Conservation (phyloP, 2,113 vertebrate genomes). For the Pundamilia nyererei region DNA sequence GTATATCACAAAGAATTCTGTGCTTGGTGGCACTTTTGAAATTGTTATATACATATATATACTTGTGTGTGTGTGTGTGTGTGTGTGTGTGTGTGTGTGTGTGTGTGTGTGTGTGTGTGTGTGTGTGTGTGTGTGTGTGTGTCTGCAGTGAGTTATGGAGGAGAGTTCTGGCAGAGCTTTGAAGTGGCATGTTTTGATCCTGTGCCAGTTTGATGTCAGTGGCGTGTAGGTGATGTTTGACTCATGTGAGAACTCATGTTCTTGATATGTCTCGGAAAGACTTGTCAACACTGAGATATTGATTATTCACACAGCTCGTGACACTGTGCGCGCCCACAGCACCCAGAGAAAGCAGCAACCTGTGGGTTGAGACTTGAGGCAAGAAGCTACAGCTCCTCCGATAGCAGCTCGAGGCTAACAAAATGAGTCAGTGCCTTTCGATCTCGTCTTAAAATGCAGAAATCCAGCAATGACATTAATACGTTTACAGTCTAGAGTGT, state of each 20-base stretch:
- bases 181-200: neutral
- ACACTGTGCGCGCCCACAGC: neutral
- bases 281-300: neutral
- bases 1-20: too few species aligned
- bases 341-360: neutral
- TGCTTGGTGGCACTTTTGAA: too few species aligned
- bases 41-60: too few species aligned
- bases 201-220: neutral
- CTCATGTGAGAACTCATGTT: neutral
- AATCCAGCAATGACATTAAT: neutral
- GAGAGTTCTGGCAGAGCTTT: neutral
- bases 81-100: rapidly evolving
- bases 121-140: rapidly evolving
- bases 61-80: neutral
- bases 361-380: neutral
- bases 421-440: neutral
- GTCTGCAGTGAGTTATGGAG: neutral
- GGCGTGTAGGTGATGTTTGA: neutral
- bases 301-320: neutral
- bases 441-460: neutral
- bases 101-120: rapidly evolving
- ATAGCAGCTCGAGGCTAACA: neutral
- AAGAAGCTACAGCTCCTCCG: neutral
- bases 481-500: rapidly evolving
- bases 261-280: neutral